These are phyloP conservation scores for Stenchaetothrips biformis DNA, from an alignment of 2,888 invertebrate species.

Conservation along the genomic window DNA sequence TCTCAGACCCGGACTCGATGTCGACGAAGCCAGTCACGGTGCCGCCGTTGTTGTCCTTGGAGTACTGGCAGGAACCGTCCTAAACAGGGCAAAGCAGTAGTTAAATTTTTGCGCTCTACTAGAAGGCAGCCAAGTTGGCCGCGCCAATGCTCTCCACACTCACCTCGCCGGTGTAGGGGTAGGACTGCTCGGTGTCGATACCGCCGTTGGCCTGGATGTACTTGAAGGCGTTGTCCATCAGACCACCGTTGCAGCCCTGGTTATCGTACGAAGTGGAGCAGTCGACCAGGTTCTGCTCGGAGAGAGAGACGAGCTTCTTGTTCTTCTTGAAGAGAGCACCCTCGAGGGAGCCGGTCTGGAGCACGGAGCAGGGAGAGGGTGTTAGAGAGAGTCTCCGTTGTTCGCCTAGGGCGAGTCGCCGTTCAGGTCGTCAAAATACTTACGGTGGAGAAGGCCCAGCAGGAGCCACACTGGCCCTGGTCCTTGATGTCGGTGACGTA, in stretches of 20 bases:
- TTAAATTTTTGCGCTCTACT: too few species aligned
- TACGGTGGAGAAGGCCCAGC: conserved; percentile 84
- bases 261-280: conserved; percentile 58
- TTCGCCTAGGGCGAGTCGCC: neutral
- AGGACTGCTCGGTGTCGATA: conserved; percentile 53
- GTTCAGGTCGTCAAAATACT: conserved; percentile 44
- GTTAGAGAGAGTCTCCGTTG: neutral
- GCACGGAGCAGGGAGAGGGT: conserved; percentile 12
- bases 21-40: conserved; percentile 76
- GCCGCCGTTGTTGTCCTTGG: conserved; percentile 57
- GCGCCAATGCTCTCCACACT: too few species aligned
- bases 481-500: conserved; percentile 84
- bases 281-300: conserved; percentile 55
- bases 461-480: conserved; percentile 68
- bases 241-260: conserved; percentile 53
- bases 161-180: conserved; percentile 55
- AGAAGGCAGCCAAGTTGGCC: too few species aligned
- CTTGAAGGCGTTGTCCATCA: conserved; percentile 51
- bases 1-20: conserved; percentile 64
- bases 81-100: too few species aligned
- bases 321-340: conserved; percentile 51
- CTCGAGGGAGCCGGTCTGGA: conserved; percentile 56
- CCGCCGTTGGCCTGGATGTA: conserved; percentile 51
- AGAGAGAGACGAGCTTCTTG: conserved; percentile 49
- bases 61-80: conserved; percentile 48